Conservation (phyloP, 2,888 invertebrate genomes). For the Tiliacea citrago region DNA sequence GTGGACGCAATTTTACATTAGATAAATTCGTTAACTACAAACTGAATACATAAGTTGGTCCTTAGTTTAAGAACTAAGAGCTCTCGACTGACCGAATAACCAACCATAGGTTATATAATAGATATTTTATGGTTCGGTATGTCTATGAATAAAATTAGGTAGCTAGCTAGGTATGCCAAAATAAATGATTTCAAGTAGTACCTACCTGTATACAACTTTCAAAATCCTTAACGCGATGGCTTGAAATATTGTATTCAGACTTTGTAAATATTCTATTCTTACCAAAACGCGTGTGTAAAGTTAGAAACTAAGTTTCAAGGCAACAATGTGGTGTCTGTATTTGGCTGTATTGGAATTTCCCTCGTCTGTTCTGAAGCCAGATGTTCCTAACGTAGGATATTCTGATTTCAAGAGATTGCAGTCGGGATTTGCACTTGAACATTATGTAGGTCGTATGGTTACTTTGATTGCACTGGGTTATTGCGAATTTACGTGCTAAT, state of each 20-base stretch:
- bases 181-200: background rate
- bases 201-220: background rate
- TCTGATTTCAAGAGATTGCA: conserved; percentile 5
- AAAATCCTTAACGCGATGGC: conserved; percentile 1
- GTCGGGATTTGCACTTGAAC: background rate
- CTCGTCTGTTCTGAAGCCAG: conserved; percentile 5
- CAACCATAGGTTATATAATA: no score
- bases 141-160: no score
- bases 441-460: background rate
- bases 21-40: no score
- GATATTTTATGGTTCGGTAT: no score
- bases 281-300: background rate
- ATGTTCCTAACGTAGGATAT: conserved; percentile 13
- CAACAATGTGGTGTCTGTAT: conserved; percentile 37
- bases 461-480: background rate
- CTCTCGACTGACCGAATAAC: no score
- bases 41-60: no score
- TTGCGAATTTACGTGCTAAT: background rate
- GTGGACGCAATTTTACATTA: no score
- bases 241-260: conserved; percentile 25
- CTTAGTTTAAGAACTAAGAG: no score
- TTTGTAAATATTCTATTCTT: conserved; percentile 42
- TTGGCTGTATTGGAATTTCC: conserved; percentile 40
- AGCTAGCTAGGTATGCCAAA: background rate
- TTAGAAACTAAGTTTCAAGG: conserved; percentile 27